Base-by-base conservation (phyloP, 1,140 invertebrate genomes). In the Ruditapes philippinarum region DNA sequence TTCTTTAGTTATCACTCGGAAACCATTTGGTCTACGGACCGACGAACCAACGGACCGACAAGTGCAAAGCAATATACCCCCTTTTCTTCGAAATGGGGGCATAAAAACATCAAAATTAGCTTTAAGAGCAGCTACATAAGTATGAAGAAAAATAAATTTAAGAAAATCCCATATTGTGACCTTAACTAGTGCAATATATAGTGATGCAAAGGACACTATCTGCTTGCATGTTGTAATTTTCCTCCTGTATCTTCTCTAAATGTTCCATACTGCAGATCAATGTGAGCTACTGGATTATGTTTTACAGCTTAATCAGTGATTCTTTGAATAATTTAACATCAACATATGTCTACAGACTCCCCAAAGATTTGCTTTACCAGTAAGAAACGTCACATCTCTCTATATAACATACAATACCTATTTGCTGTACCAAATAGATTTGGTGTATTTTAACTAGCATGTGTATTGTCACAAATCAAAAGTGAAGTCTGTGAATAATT, bases 271-370 rank as follows among this genome's bases (percentile, higher is more conserved):
- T 9, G n/a, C n/a, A 62, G 57, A 62, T 62, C 57, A 62, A 62
- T 62, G 57, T 62, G 19, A 22, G 25, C 57, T 62, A 28, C 25
- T n/a, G 57, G 57, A 28, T 22, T 70, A 70, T 70, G 36, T 70
- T 70, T 38, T 38, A 40, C 65, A 70, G 17, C 65, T 70, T 36
- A 70, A 70, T 70, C 65, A 70, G 14, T 17, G 9, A 19, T 22
- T 38, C 65, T 70, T 36, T 70, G 36, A 70, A 70, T 70, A 70
- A 70, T 70, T 70, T 38, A 70, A 70, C 65, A 70, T 38, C 33
- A 28, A 70, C 65, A 70, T 22, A 70, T 70, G 65, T 38, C 33
- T 70, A 70, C 65, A 70, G 65, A 36, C 31, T 38, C 65, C 65
- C 12, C 25, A 28, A 28, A 62, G 57, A 62, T 62, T 62, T 62